These are phyloP conservation scores for Phalanger gymnotis DNA, from an alignment of 2,797 vertebrate species.

Conservation along the genomic window DNA sequence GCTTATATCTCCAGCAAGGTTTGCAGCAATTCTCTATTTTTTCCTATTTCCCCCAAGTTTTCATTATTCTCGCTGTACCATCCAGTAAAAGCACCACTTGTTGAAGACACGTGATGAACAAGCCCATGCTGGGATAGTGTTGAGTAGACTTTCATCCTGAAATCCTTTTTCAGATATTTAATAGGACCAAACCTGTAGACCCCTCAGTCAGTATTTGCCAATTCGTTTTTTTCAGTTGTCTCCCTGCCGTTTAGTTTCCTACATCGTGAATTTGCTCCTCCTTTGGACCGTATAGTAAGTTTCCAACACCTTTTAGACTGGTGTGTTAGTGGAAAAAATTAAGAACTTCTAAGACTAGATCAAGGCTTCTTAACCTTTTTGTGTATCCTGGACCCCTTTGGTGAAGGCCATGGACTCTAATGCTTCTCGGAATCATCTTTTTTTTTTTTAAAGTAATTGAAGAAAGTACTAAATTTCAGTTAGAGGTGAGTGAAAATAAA, in stretches of 20 bases:
- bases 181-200: neutral
- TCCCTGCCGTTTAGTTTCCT: neutral
- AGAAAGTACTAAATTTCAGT: neutral
- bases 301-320: conserved; percentile 4
- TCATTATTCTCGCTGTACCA: conserved; percentile 38
- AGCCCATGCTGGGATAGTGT: conserved; percentile 9
- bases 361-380: neutral
- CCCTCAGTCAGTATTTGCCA: neutral
- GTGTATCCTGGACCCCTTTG: neutral
- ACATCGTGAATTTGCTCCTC: conserved; percentile 4
- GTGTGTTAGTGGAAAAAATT: neutral
- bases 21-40: conserved; percentile 2
- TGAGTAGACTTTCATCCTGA: conserved; percentile 15
- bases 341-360: conserved; percentile 23
- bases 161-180: conserved; percentile 23
- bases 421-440: neutral
- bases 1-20: conserved; percentile 32
- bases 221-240: conserved; percentile 18
- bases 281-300: neutral
- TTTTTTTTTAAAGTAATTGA: neutral
- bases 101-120: conserved; percentile 31
- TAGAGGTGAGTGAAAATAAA: neutral
- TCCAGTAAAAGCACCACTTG: neutral
- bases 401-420: neutral
- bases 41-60: conserved; percentile 40